Evolutionary conservation across 1,140 invertebrate species (phyloP).

Genomic region (Elymnias hypermnestra): DNA sequence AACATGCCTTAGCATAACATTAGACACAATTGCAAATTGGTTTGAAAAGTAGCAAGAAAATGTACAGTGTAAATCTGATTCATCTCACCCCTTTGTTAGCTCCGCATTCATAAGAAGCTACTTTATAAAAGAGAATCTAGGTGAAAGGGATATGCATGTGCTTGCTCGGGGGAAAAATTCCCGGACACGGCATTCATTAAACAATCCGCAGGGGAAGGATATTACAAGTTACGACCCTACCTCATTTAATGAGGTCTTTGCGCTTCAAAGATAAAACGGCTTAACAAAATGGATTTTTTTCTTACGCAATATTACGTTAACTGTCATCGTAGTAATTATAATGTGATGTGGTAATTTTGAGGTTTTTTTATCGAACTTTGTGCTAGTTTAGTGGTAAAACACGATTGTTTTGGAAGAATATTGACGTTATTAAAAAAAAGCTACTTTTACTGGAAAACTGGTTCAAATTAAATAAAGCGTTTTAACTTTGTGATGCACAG

Average conservation of each 20-base stretch:
- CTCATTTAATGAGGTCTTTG: slow-evolving; percentile 1
- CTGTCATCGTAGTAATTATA: no score
- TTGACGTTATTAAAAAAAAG: no score
- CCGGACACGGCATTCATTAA: slow-evolving; percentile 11
- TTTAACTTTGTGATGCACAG: no score
- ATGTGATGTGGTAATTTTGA: no score
- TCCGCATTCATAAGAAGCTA: slow-evolving; percentile 10
- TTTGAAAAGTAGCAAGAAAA: not conserved
- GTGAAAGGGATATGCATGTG: slow-evolving; percentile 11
- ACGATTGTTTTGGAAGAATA: no score
- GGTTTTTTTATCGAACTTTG: no score
- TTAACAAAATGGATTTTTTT: not conserved
- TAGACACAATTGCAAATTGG: no score
- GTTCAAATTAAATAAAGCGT: no score
- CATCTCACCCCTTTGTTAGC: slow-evolving; percentile 14
- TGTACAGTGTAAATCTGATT: slow-evolving; percentile 9
- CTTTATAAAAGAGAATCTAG: slow-evolving; percentile 15
- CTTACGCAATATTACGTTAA: no score
- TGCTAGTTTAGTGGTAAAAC: no score
- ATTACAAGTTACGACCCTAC: not conserved
- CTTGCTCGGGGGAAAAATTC: slow-evolving; percentile 10
- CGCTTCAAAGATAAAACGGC: not conserved
- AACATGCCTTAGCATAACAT: no score
- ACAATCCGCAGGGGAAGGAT: slow-evolving; percentile 13
- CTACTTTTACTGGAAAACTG: no score